Evolutionary conservation across 2,797 vertebrate species (phyloP), one percentile per base, ranked within the genome.

Genomic region (Heteromormyrus szaboi): DNA sequence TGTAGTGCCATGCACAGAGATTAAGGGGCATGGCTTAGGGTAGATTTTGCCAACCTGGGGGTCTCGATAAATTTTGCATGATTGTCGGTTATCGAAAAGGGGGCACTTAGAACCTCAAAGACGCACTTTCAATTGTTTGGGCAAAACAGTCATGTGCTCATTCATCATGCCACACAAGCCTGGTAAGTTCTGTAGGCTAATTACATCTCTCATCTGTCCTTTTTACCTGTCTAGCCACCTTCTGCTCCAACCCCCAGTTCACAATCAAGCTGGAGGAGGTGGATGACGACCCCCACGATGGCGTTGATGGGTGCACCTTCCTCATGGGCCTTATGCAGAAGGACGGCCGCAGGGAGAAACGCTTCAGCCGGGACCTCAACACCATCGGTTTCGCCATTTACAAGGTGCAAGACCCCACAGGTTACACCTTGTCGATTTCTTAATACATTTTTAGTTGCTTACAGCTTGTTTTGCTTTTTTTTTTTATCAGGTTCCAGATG

Each of bases 301-400:
- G 91, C 7, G 19, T 95, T 65, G 91, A 92, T 0, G 95, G 95
- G 11, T 97, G 96, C 91, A 96, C 94, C 2, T 93, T 96, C 56
- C 92, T 97, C 85, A 92, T 96, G 41, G 96, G 95, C 14, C 92
- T 97, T 89, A 96, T 97, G 95, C 96, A 97, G 92, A 96, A 94
- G 90, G 93, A 95, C 2, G 90, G 90, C 2, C 94, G 96, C 33
- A 90, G 41, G 41, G 90, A 93, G 56, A 93, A 11, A 14, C 90
- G 87, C 4, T 92, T 93, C 0, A 53, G 94, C 62, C 88, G 90
- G 0, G 88, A 92, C 17, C 91, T 95, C 1, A 93, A 96, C 89
- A 91, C 94, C 41, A 95, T 96, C 7, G 95, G 96, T 6, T 97
- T 93, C 59, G 91, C 95, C 44, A 95, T 96, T 59, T 97, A 96